A percentile compares a stretch with the other conserved stretches of the same genome.
Conservation (phyloP, 2,113 vertebrate species). For the Antechinus flavipes region DNA sequence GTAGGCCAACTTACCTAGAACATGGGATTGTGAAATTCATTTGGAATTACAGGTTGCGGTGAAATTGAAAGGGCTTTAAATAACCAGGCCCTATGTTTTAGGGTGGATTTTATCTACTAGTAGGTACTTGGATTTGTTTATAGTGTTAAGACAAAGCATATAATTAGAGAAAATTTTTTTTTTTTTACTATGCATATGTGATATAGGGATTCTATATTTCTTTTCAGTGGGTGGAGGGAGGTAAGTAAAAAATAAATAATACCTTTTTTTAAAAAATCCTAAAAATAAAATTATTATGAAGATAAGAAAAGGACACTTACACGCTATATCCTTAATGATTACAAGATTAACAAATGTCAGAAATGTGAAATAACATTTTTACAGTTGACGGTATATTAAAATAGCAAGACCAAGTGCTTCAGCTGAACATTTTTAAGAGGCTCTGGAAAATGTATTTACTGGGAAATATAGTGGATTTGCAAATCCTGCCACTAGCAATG, state of each 20-base stretch:
- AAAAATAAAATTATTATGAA: neutral
- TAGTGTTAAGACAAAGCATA: neutral
- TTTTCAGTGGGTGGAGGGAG: neutral
- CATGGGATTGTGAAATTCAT: too few species aligned
- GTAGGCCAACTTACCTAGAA: too few species aligned
- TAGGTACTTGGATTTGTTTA: slow-evolving; percentile 22
- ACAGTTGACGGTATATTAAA: neutral
- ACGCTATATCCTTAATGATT: neutral
- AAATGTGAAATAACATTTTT: slow-evolving; percentile 7
- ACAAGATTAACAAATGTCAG: neutral
- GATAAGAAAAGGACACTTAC: slow-evolving; percentile 26
- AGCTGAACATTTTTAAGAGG: slow-evolving; percentile 52
- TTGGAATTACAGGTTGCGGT: too few species aligned
- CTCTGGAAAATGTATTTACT: neutral
- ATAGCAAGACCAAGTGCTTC: slow-evolving; percentile 5
- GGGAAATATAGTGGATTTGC: slow-evolving; percentile 2
- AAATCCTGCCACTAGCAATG: neutral
- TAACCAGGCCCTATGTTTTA: slow-evolving; percentile 8
- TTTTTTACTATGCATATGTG: neutral
- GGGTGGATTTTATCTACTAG: neutral
- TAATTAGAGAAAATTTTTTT: neutral
- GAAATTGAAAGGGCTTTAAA: too few species aligned
- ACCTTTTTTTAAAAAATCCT: neutral
- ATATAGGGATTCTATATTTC: neutral
- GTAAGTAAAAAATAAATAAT: neutral